phyloP scores from a whole-genome alignment of 2,888 invertebrate genomes.

The Agapostemon virescens region DNA sequence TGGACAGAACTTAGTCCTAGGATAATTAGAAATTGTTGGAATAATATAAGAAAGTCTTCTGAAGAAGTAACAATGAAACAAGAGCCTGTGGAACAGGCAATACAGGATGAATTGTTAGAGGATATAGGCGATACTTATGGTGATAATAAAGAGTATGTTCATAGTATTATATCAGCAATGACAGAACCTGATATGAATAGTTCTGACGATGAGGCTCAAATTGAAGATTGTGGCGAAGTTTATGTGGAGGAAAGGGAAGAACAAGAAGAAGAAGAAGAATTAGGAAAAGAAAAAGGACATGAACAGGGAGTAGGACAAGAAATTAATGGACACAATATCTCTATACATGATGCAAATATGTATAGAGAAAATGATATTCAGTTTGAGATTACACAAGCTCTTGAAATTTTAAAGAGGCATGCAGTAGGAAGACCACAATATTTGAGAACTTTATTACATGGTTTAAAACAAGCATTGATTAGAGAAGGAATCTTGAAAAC shows the following conservation, averaged over 20 bases:
- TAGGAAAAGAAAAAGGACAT: neutral
- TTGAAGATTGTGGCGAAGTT: neutral
- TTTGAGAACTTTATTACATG: neutral
- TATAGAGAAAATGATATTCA: slow-evolving; percentile 2
- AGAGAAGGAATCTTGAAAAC: neutral
- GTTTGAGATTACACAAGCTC: neutral
- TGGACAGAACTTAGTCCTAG: neutral
- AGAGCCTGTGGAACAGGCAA: neutral
- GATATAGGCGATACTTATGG: neutral
- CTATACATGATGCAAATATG: neutral
- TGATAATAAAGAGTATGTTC: neutral
- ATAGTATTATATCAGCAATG: neutral
- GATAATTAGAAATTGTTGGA: slow-evolving; percentile 7
- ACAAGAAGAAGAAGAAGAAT: neutral
- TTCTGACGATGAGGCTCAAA: neutral
- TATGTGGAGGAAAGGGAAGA: neutral
- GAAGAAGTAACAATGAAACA: slow-evolving; percentile 9
- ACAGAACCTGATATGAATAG: neutral
- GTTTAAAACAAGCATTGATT: neutral
- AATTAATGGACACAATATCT: neutral
- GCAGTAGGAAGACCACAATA: neutral
- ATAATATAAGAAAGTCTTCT: neutral
- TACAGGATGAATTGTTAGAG: neutral
- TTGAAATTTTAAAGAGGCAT: slow-evolving; percentile 1
- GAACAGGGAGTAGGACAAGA: neutral